A percentile compares a stretch with the other conserved stretches of the same genome.
These are phyloP conservation scores for Simalia tracyae DNA, from an alignment of 2,797 vertebrate genomes.

Conservation along the genomic window DNA sequence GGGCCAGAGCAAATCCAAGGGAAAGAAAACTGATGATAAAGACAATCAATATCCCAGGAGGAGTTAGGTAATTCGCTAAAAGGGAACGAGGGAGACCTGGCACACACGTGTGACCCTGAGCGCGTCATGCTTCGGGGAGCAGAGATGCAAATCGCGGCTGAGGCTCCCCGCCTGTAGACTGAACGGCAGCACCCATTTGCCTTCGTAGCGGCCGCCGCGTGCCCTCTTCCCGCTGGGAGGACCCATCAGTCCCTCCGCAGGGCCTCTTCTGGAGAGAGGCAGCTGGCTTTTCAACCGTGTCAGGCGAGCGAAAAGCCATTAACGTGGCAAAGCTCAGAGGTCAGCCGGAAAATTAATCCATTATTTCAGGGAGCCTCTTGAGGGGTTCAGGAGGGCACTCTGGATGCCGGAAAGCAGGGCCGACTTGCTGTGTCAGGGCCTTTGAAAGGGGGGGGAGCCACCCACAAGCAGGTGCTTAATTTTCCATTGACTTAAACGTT, in stretches of 20 bases:
- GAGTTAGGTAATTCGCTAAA: background rate
- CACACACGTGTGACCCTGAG: background rate
- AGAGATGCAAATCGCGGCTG: background rate
- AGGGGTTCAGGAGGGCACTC: background rate
- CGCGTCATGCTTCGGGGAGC: accelerated
- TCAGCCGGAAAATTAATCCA: conserved; percentile 30
- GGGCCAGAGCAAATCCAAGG: conserved; percentile 4
- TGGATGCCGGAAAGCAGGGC: background rate
- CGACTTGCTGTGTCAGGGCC: background rate
- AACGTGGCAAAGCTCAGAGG: background rate
- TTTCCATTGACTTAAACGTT: background rate
- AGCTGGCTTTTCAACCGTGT: conserved; percentile 36
- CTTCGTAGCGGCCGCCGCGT: background rate
- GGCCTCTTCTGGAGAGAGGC: background rate
- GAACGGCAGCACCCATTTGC: background rate
- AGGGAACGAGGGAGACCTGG: background rate
- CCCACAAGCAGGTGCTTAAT: background rate
- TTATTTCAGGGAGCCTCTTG: conserved; percentile 11
- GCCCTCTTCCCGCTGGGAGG: conserved; percentile 13
- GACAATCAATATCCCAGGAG: background rate
- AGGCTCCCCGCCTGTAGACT: background rate
- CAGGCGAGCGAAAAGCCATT: conserved; percentile 25
- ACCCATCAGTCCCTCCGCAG: background rate
- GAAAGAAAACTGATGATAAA: conserved; percentile 25
- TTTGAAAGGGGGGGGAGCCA: background rate